These are phyloP conservation scores for Dendrolimus punctatus DNA, from an alignment of 1,140 invertebrate species.

Conservation along the genomic window DNA sequence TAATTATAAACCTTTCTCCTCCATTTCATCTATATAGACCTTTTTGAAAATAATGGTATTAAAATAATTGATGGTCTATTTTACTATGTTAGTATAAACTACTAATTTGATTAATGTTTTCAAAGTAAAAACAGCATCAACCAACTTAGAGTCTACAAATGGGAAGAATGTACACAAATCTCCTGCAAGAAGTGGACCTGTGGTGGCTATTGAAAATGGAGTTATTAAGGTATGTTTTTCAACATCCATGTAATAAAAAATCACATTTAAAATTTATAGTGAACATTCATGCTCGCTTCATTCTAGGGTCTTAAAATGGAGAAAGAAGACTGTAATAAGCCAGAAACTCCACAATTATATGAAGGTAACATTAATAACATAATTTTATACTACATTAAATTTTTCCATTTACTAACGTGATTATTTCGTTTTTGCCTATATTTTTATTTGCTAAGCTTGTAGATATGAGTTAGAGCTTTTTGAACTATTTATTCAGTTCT, in stretches of 20 bases:
- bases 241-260: background rate
- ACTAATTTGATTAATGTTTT: too few relatives aligned
- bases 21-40: too few relatives aligned
- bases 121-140: too few relatives aligned
- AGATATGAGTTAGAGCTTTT: too few relatives aligned
- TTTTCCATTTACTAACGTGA: slow-evolving; percentile 1
- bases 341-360: slow-evolving; percentile 8
- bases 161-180: too few relatives aligned
- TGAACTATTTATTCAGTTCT: too few relatives aligned
- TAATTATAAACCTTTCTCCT: too few relatives aligned
- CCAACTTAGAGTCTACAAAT: too few relatives aligned
- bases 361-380: slow-evolving; percentile 18
- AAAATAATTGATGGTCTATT: too few relatives aligned
- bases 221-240: slow-evolving; percentile 47
- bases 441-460: background rate
- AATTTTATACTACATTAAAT: background rate
- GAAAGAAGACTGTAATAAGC: slow-evolving; percentile 23
- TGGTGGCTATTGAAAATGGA: slow-evolving; percentile 67
- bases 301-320: slow-evolving; percentile 45
- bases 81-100: too few relatives aligned
- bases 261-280: background rate
- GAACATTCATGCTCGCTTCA: slow-evolving; percentile 1
- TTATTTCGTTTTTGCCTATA: background rate
- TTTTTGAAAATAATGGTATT: too few relatives aligned
- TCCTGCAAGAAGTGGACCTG: slow-evolving; percentile 36